Conservation (phyloP, 2,797 vertebrate species). For the Rhynchotus rufescens region DNA sequence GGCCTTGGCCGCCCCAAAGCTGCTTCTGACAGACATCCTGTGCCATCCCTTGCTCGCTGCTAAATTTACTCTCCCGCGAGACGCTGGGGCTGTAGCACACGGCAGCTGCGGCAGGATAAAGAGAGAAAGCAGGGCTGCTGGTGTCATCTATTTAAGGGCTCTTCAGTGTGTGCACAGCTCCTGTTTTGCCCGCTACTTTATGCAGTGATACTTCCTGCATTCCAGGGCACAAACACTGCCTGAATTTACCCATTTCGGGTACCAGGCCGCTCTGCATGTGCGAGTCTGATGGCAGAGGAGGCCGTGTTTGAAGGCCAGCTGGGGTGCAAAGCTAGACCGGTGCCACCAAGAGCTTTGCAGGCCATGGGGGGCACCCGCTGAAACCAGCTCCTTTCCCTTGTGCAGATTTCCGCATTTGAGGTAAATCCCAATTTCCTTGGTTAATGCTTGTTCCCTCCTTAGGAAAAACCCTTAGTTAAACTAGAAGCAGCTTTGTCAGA, state of each 20-base stretch:
- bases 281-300: not conserved
- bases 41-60: not conserved
- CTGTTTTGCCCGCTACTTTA: not conserved
- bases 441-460: not conserved
- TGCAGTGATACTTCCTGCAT: not conserved
- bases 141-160: not conserved
- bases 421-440: not conserved
- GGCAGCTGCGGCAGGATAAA: not conserved
- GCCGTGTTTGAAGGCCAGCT: not conserved
- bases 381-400: not conserved
- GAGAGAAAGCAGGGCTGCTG: not conserved
- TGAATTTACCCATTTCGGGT: not conserved
- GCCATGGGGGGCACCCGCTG: not conserved
- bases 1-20: not conserved
- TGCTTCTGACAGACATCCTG: not conserved
- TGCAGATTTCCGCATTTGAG: not conserved
- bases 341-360: not conserved
- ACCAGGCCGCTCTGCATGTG: not conserved
- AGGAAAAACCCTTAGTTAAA: not conserved
- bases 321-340: not conserved
- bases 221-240: not conserved
- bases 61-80: not conserved
- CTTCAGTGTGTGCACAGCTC: not conserved
- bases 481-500: conserved; percentile 3
- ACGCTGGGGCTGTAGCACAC: not conserved